These are phyloP conservation scores for Smutsia temminckii DNA, from an alignment of 2,797 vertebrate genomes.

Conservation along the genomic window DNA sequence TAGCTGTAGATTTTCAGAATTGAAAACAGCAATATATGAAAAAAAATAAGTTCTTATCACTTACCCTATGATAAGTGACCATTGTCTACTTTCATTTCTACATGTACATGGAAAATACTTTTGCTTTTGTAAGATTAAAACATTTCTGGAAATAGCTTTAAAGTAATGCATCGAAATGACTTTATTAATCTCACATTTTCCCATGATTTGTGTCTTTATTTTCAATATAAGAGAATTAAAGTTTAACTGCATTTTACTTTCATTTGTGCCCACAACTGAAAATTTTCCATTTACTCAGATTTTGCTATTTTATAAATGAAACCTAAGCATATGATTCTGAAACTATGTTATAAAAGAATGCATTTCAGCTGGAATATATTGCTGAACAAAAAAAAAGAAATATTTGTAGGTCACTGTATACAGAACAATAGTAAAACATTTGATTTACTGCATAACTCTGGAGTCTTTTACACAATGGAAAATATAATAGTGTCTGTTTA, in stretches of 20 bases:
- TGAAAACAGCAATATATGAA: not conserved
- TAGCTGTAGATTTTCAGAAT: constrained; percentile 32
- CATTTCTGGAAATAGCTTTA: not conserved
- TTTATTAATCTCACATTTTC: not conserved
- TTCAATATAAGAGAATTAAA: constrained; percentile 22
- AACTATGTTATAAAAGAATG: not conserved
- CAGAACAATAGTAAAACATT: constrained; percentile 9
- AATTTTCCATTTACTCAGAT: constrained; percentile 11
- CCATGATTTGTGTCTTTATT: not conserved
- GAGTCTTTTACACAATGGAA: constrained; percentile 50
- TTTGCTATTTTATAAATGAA: constrained; percentile 8
- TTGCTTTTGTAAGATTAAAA: constrained; percentile 35
- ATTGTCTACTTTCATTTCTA: constrained; percentile 17
- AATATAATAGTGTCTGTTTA: constrained; percentile 42
- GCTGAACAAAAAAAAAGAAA: not conserved
- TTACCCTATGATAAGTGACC: not conserved
- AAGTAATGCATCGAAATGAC: not conserved
- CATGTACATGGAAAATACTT: not conserved
- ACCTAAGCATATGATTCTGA: not conserved
- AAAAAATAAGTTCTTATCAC: not conserved
- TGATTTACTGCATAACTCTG: constrained; percentile 26
- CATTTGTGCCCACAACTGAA: not conserved
- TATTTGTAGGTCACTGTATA: not conserved
- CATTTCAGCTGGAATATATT: constrained; percentile 39
- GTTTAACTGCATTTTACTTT: not conserved